A percentile compares a stretch with the other conserved stretches of the same genome.
These are phyloP conservation scores for Corydoras sp. DNA, from an alignment of 2,113 vertebrate genomes.

Conservation along the genomic window DNA sequence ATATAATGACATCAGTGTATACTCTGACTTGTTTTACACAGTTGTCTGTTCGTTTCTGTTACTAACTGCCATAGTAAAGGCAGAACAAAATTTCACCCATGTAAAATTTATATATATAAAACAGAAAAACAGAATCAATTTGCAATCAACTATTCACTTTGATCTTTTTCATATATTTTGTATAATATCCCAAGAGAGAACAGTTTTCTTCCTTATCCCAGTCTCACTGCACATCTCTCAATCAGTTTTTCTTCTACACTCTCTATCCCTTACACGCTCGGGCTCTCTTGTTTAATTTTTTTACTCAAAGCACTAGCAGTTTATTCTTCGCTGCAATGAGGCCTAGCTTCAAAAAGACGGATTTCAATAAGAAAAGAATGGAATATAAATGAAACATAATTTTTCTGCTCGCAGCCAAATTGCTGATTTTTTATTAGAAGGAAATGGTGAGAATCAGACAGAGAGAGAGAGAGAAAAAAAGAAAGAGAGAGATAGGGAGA, in stretches of 20 bases:
- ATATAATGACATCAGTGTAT: too few relatives aligned
- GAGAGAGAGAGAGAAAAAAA: slow-evolving; percentile 16
- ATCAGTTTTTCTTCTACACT: background rate
- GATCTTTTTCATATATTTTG: background rate
- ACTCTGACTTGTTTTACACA: too few relatives aligned
- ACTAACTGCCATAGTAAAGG: too few relatives aligned
- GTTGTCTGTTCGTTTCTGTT: too few relatives aligned
- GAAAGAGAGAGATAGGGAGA: slow-evolving; percentile 8
- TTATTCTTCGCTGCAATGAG: background rate
- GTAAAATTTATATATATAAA: too few relatives aligned
- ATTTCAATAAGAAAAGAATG: slow-evolving; percentile 25
- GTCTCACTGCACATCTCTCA: background rate
- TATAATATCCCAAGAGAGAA: background rate
- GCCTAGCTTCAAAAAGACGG: background rate
- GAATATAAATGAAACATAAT: slow-evolving; percentile 47
- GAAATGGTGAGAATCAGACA: slow-evolving; percentile 13
- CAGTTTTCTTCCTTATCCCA: slow-evolving; percentile 35
- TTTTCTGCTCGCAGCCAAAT: background rate
- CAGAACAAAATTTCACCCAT: too few relatives aligned
- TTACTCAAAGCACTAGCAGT: background rate
- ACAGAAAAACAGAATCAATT: too few relatives aligned
- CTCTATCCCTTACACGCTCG: background rate
- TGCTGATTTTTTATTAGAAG: background rate
- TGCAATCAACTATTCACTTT: slow-evolving; percentile 25
- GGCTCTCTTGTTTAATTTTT: background rate